These are phyloP conservation scores for Pseudochirops corinnae DNA, from an alignment of 2,797 vertebrate genomes.

Conservation along the genomic window DNA sequence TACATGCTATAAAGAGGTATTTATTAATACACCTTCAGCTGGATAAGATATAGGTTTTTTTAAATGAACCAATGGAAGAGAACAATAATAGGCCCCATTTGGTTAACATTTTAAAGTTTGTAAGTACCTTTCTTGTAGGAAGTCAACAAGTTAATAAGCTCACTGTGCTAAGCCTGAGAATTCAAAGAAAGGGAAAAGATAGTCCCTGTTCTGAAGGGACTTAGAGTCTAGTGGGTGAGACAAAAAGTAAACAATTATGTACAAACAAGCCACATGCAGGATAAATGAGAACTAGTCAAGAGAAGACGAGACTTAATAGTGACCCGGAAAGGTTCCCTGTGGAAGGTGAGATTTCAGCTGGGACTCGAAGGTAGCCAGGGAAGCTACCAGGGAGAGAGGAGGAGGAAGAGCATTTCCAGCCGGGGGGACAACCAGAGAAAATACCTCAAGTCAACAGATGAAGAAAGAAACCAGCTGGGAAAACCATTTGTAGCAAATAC, in stretches of 20 bases:
- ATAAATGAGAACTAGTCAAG: neutral
- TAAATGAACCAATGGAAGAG: neutral
- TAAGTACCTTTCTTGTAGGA: neutral
- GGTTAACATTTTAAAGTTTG: neutral
- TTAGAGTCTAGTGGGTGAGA: neutral
- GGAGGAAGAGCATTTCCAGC: neutral
- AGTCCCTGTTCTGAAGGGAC: neutral
- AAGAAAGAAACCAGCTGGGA: neutral
- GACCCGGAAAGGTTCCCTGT: neutral
- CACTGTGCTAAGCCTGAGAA: neutral
- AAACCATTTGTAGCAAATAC: neutral
- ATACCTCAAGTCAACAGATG: neutral
- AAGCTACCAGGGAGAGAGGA: neutral
- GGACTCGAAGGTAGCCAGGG: neutral
- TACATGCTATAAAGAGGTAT: neutral
- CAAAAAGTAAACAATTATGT: neutral
- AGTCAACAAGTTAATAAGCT: neutral
- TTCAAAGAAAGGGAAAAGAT: neutral
- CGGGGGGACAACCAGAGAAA: neutral
- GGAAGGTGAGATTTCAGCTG: neutral
- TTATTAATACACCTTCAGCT: neutral
- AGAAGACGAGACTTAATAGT: neutral
- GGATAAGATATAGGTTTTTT: neutral
- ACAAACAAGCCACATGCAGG: neutral
- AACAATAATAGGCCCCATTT: neutral